Percentiles rank a stretch among this genome's conserved stretches.
These are phyloP conservation scores for Progne subis DNA, from an alignment of 2,113 vertebrate genomes.

Conservation along the genomic window DNA sequence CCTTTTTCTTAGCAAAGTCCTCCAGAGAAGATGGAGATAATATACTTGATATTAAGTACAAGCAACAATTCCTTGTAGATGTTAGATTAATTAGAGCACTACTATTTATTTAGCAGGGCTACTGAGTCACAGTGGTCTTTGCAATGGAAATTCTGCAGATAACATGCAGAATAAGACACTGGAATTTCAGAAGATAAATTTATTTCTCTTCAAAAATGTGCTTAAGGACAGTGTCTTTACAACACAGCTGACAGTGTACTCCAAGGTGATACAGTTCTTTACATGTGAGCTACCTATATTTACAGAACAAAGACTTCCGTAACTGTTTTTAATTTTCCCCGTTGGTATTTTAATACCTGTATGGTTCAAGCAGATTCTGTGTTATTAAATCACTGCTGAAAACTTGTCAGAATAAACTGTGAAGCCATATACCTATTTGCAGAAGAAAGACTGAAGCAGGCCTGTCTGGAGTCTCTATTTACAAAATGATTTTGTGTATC, in stretches of 20 bases:
- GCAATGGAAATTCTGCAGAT: not conserved
- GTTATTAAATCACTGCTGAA: not conserved
- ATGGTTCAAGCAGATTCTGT: not conserved
- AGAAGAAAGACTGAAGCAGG: not conserved
- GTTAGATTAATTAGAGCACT: not conserved
- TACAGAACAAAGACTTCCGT: not conserved
- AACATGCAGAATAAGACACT: not conserved
- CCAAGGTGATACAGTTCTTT: not conserved
- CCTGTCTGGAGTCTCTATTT: not conserved
- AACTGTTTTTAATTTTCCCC: not conserved
- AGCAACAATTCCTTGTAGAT: not conserved
- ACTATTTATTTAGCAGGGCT: not conserved
- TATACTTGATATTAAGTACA: not conserved
- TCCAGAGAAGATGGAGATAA: not conserved
- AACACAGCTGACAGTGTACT: not conserved
- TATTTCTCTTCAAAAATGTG: not conserved
- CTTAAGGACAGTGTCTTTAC: not conserved
- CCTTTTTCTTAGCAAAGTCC: not conserved
- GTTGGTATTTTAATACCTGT: not conserved
- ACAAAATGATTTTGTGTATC: not conserved
- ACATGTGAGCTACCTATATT: not conserved
- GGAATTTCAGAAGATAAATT: not conserved
- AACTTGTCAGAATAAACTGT: not conserved
- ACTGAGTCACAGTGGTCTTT: not conserved
- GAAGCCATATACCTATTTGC: not conserved